Evolutionary conservation across 2,113 vertebrate species (phyloP).

Genomic region (Nyctereutes procyonoides): DNA sequence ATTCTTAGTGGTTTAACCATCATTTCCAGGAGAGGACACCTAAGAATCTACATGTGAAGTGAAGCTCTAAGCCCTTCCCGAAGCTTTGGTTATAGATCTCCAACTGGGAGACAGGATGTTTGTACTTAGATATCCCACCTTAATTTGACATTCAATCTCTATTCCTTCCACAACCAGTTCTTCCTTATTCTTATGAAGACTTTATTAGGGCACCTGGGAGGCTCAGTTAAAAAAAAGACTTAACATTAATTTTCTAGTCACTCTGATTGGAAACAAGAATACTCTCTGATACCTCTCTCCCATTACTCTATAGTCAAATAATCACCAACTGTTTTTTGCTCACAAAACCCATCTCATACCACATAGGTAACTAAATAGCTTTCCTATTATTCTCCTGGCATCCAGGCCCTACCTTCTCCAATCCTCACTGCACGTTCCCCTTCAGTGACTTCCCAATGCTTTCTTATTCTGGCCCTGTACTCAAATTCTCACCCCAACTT

Average conservation of each 20-base stretch:
- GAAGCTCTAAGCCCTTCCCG: not conserved
- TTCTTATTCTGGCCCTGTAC: not conserved
- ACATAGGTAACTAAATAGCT: not conserved
- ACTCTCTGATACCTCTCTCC: not conserved
- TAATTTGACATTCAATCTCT: not conserved
- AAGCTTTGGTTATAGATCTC: not conserved
- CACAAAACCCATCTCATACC: not conserved
- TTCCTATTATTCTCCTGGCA: not conserved
- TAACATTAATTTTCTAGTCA: not conserved
- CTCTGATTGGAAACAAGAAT: not conserved
- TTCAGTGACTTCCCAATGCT: not conserved
- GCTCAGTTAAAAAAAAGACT: no score
- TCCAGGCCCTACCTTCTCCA: not conserved
- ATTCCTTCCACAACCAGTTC: not conserved
- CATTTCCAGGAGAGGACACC: not conserved
- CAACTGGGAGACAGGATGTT: not conserved
- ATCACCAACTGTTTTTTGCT: not conserved
- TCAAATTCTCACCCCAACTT: not conserved
- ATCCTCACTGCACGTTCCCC: not conserved
- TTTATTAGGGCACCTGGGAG: not conserved
- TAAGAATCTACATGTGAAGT: not conserved
- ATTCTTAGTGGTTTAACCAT: not conserved
- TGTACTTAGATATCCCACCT: not conserved
- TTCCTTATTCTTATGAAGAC: not conserved
- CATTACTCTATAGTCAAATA: not conserved